Evolutionary conservation across 1,140 invertebrate genomes (phyloP).

Genomic region (Cotesia chilonis): DNA sequence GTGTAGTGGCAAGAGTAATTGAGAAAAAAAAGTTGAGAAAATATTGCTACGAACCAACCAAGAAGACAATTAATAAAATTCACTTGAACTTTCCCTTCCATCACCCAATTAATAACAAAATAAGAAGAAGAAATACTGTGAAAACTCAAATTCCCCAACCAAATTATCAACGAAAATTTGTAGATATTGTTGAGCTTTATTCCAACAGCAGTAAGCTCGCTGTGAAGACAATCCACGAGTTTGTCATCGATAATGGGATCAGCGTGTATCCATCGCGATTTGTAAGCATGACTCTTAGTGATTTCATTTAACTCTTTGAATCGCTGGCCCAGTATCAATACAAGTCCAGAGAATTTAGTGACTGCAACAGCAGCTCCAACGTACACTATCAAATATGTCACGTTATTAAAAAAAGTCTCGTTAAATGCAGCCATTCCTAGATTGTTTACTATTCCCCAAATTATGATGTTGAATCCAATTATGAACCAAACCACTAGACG

Average conservation of each 20-base stretch:
- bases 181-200: slow-evolving; percentile 47
- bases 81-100: slow-evolving; percentile 10
- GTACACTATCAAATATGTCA: slow-evolving; percentile 52
- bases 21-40: slow-evolving; percentile 49
- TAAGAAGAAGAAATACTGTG: slow-evolving; percentile 53
- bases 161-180: slow-evolving; percentile 52
- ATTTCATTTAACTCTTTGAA: slow-evolving; percentile 53
- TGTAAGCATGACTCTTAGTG: slow-evolving; percentile 37
- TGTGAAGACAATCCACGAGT: slow-evolving; percentile 50
- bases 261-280: slow-evolving; percentile 25
- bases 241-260: slow-evolving; percentile 11
- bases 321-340: slow-evolving; percentile 49
- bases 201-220: slow-evolving; percentile 49
- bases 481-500: slow-evolving; percentile 45
- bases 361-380: slow-evolving; percentile 45
- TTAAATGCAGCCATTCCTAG: slow-evolving; percentile 51
- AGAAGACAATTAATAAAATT: slow-evolving; percentile 42
- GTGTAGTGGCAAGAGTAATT: slow-evolving; percentile 50
- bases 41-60: slow-evolving; percentile 48
- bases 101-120: slow-evolving; percentile 39
- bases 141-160: slow-evolving; percentile 51
- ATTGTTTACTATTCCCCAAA: slow-evolving; percentile 50
- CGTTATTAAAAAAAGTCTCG: slow-evolving; percentile 48
- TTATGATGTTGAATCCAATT: slow-evolving; percentile 27
- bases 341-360: slow-evolving; percentile 52